These are phyloP conservation scores for Ctenoplectra terminalis DNA, from an alignment of 1,140 invertebrate genomes.

Conservation along the genomic window DNA sequence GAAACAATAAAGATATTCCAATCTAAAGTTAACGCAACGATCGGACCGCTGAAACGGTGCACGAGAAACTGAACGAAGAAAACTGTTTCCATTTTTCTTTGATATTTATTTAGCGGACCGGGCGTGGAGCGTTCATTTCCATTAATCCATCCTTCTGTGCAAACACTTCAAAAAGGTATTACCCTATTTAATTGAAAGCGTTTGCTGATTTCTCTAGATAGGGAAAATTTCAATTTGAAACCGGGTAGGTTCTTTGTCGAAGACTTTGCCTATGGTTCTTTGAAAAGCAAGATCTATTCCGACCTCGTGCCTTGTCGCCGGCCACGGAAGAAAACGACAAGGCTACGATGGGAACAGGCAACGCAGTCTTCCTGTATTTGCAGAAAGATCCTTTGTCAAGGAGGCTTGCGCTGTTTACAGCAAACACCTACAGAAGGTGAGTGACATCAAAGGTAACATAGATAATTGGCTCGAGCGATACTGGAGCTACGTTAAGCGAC, in stretches of 20 bases:
- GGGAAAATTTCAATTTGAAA: conserved; percentile 63
- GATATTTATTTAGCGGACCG: conserved; percentile 24
- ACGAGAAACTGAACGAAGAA: conserved; percentile 2
- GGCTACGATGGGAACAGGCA: conserved; percentile 7
- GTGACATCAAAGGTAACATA: conserved; percentile 65
- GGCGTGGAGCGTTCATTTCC: not conserved
- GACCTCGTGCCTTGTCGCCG: conserved; percentile 12
- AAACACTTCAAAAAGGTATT: conserved; percentile 28
- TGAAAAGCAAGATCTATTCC: conserved; percentile 50
- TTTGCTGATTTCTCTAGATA: conserved; percentile 33
- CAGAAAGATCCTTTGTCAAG: conserved; percentile 67
- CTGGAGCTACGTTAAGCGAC: conserved; percentile 44
- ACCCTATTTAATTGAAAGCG: conserved; percentile 34
- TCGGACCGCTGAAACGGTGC: not conserved
- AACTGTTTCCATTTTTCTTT: conserved; percentile 36
- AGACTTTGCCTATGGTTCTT: conserved; percentile 47
- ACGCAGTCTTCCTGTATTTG: conserved; percentile 56
- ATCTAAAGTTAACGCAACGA: conserved; percentile 11
- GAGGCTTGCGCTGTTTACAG: conserved; percentile 52
- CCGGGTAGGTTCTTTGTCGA: conserved; percentile 59
- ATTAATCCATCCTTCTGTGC: conserved; percentile 35
- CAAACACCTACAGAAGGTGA: conserved; percentile 60
- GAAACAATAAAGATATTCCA: not conserved
- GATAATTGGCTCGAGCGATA: conserved; percentile 65
- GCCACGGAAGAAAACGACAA: conserved; percentile 54